These are phyloP conservation scores for Poecilia latipinna DNA, from an alignment of 2,113 vertebrate genomes.

Conservation along the genomic window DNA sequence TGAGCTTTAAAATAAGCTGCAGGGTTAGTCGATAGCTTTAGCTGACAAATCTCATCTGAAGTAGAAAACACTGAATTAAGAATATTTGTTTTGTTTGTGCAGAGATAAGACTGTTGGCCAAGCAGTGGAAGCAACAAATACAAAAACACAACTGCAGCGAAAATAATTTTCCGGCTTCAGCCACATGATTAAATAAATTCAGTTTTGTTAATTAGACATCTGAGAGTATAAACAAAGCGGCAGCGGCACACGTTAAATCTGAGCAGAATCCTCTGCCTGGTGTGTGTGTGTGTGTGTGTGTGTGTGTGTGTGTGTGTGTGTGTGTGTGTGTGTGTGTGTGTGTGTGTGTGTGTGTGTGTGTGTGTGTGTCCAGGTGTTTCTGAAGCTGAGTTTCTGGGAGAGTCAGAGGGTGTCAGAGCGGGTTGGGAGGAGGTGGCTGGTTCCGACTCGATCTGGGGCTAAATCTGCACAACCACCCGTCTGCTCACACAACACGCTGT, in stretches of 20 bases:
- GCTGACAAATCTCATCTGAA: too few relatives aligned
- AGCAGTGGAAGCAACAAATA: neutral
- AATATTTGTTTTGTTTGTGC: neutral
- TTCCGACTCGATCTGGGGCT: constrained; percentile 32
- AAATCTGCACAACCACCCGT: constrained; percentile 41
- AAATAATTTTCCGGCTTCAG: neutral
- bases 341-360: neutral
- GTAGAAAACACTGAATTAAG: neutral
- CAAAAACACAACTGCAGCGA: neutral
- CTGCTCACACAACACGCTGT: constrained; percentile 53
- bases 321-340: neutral
- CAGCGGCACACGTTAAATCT: constrained; percentile 25
- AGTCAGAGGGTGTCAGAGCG: constrained; percentile 33
- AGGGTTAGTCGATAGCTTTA: too few relatives aligned
- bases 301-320: neutral
- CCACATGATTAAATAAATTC: constrained; percentile 11
- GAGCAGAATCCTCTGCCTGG: constrained; percentile 18
- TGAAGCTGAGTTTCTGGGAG: constrained; percentile 12
- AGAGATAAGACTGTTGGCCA: neutral
- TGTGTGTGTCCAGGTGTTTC: neutral
- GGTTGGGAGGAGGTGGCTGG: constrained; percentile 26
- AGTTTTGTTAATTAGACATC: constrained; percentile 31
- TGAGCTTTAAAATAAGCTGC: neutral
- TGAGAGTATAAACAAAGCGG: constrained; percentile 31
- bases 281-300: constrained; percentile 1